phyloP scores from a whole-genome alignment of 64 coral and sea anemone species.

The Montipora efflorescens region DNA sequence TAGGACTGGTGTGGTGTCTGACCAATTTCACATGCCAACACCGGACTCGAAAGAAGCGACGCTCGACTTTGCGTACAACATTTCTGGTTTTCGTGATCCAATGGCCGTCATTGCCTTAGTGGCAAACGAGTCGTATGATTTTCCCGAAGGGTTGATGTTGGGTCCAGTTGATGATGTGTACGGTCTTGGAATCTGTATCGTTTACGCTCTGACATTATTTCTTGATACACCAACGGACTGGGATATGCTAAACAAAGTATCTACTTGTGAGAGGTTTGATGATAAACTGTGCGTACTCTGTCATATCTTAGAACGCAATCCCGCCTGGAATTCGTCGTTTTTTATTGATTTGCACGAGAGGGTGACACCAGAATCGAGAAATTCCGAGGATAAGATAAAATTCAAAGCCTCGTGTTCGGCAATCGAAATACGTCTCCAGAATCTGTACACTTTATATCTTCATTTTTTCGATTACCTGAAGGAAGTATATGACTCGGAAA shows the following conservation, averaged over 20 bases:
- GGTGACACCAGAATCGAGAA: background rate
- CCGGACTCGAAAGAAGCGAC: background rate
- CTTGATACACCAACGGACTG: background rate
- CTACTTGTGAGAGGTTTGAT: background rate
- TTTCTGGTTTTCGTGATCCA: background rate
- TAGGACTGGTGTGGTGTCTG: background rate
- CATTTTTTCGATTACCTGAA: background rate
- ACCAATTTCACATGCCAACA: background rate
- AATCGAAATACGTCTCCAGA: background rate
- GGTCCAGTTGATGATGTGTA: background rate
- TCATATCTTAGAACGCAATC: background rate
- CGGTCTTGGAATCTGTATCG: background rate
- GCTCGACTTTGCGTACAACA: background rate
- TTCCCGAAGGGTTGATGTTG: background rate
- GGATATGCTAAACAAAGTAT: background rate
- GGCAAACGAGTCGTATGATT: background rate
- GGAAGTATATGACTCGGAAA: background rate
- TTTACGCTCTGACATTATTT: background rate
- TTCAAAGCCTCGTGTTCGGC: background rate
- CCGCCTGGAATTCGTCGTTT: background rate
- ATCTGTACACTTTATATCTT: background rate
- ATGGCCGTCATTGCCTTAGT: background rate
- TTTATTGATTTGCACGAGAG: background rate
- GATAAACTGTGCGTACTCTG: background rate
- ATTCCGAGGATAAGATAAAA: background rate